A percentile compares a stretch with the other conserved stretches of the same genome.
These are phyloP conservation scores for Hypena proboscidalis DNA, from an alignment of 2,888 invertebrate genomes.

Conservation along the genomic window DNA sequence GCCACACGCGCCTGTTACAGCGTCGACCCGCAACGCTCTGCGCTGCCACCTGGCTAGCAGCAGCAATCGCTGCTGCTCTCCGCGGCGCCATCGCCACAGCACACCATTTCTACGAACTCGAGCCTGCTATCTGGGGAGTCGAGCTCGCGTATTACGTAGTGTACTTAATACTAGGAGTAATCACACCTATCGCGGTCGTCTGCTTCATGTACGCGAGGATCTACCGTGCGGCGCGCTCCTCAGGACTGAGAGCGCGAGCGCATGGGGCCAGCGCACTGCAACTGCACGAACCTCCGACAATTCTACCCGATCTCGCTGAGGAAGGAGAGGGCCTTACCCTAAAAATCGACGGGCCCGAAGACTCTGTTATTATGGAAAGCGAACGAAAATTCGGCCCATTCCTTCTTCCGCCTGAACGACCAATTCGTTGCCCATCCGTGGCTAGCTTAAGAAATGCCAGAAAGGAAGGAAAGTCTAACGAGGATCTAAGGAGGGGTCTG, in stretches of 20 bases:
- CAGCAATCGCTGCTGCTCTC: conserved; percentile 67
- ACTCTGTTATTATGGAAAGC: conserved; percentile 48
- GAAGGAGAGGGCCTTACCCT: conserved; percentile 78
- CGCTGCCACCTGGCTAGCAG: conserved; percentile 83
- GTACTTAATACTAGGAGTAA: conserved; percentile 69
- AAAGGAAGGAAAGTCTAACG: conserved; percentile 73
- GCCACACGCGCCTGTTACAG: conserved; percentile 80
- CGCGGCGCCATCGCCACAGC: conserved; percentile 67
- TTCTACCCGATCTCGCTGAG: conserved; percentile 72
- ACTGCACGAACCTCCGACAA: conserved; percentile 75
- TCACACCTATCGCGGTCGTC: conserved; percentile 85
- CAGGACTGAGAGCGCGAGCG: conserved; percentile 81
- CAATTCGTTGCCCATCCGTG: conserved; percentile 76
- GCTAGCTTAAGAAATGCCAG: conserved; percentile 73
- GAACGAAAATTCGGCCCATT: conserved; percentile 77
- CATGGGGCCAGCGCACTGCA: conserved; percentile 81
- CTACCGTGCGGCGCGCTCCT: conserved; percentile 90
- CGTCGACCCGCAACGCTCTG: conserved; percentile 76
- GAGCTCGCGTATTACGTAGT: conserved; percentile 69
- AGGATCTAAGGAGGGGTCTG: conserved; percentile 68
- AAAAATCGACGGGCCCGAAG: conserved; percentile 71
- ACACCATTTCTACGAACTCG: conserved; percentile 62
- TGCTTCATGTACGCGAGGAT: conserved; percentile 91
- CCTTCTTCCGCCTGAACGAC: conserved; percentile 74
- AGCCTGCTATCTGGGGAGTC: conserved; percentile 62